Base-by-base conservation (phyloP, 2,888 invertebrate species). In the Tholera decimalis region DNA sequence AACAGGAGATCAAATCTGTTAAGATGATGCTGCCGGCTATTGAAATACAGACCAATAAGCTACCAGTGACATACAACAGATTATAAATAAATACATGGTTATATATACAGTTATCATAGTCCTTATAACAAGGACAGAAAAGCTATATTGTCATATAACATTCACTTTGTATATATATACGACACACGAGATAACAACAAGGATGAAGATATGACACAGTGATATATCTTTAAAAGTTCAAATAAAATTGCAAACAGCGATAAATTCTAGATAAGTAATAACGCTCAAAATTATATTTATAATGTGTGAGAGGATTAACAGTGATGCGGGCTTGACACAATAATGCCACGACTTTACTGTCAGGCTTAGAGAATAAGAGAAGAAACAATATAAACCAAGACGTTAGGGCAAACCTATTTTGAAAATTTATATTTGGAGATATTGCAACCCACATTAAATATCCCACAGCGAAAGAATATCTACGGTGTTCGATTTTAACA, bases 121-220 rank as follows among this genome's bases (percentile, higher is more conserved):
- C 80, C 73, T 77, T 80, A 73, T 73, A 73, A 64, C 62, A 78
- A 79, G 81, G 86, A 84, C 83, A 89, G 86, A 89, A 74, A 86
- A 93, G 92, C 91, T 91, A 94, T 94, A 94, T 94, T 94, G 93
- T 94, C 94, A 89, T 89, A 89, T 92, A 93, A 93, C 91, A 93
- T 92, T 91, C 80, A 89, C 85, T 88, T 88, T 87, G 84, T 89
- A 83, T 83, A 88, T 87, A 91, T 87, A 90, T 88, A 91, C 87
- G 88, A 89, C 89, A 92, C 91, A 92, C 90, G 89, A 90, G 83
- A 88, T 91, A 92, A 93, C 90, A 90, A 90, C 92, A 89, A 92
- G 90, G 85, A 92, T 92, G 93, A 91, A 89, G 92, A 93, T 93
- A 93, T 94, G 93, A 92, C 83, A 88, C 85, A 90, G 88, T 93